Evolutionary conservation across 2,113 vertebrate species (phyloP), one percentile per base, ranked within the genome.

Genomic region (Lanius ludovicianus): DNA sequence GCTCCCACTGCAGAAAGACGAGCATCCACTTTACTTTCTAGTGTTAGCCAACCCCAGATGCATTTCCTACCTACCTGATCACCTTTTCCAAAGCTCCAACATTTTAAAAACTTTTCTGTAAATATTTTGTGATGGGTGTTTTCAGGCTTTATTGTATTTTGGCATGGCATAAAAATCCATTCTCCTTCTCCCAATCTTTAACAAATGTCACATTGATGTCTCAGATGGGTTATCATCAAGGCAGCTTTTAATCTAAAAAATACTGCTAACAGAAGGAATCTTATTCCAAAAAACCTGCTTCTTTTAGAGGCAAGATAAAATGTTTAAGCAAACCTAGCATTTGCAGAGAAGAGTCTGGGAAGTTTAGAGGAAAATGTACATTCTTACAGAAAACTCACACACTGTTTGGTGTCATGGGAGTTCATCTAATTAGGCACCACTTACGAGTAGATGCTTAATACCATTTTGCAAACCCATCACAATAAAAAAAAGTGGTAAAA

Each of bases 291-390:
- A 93, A 90, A 50, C 21, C 56, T 70, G 49, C 68, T 93, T 57
- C 70, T 89, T 84, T 69, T 46, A 70, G 8, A 93, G n/a, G 22
- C 52, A 80, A 67, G 79, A 46, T 87, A 90, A 87, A 96, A 71
- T 23, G 20, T 73, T 90, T 84, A 90, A 94, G 90, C 42, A 93
- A 91, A 86, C 44, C 49, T 60, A 95, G 85, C 82, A 82, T 96
- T 92, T 96, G 49, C 70, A 84, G 47, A 84, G 53, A 68, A 82
- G 25, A 80, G 23, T 35, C 78, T 80, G 46, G 39, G 50, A 90
- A 42, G 31, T 59, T 91, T 65, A 91, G 35, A 91, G 75, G 56
- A 80, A 89, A 90, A 79, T 10, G 8, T 53, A 80, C 24, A 6
- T 86, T 91, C 63, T 84, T 41, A 81, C 31, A 81, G 78, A 79